Base-by-base conservation (phyloP, 2,888 invertebrate genomes). In the Melieria crassipennis region DNA sequence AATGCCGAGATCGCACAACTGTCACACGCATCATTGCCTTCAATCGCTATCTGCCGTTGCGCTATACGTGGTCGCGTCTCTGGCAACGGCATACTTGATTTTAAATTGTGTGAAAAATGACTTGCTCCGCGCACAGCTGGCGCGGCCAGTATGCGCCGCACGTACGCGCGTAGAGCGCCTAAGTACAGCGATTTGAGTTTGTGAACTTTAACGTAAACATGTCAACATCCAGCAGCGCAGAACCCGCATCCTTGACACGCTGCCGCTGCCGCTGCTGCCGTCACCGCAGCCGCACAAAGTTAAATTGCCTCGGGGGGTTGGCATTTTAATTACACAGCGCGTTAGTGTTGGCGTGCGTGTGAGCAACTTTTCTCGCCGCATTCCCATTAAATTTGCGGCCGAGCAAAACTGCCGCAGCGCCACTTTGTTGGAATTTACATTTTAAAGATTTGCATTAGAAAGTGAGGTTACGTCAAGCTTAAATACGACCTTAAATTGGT, bases 151-250 rank as follows among this genome's bases (percentile, higher is more conserved):
- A 43, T 64, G 30, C 30, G 30, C 30, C 30, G 30, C 30, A 30
- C 30, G 30, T 30, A 30, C 30, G 30, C 30, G 1, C 30, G 30
- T 30, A 2, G 30, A 30, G 30, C 30, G 30, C 30, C 30, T 2
- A 30, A 30, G 30, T 30, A 30, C 30, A 30, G 30, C 30, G 30
- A 30, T 30, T 30, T 56, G 67, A 67, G 67, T 67, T 67, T 56
- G 50, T 67, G 67, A 67, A 67, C 67, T 67, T 67, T 52, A 60
- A 60, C 67, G 67, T 67, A 61, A 67, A 67, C 60, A 61, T 67
- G 60, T 67, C 67, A 67, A 67, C 67, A 52, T 58, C 61, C 60
- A 67, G 42, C 61, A 67, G 61, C 60, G 45, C 50, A 50, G 45
- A 50, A 45, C 43, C 13, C 60, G 67, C 60, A 67, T 67, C 67